Base-by-base conservation (phyloP, 2,113 vertebrate genomes). In the Pseudorasbora parva region DNA sequence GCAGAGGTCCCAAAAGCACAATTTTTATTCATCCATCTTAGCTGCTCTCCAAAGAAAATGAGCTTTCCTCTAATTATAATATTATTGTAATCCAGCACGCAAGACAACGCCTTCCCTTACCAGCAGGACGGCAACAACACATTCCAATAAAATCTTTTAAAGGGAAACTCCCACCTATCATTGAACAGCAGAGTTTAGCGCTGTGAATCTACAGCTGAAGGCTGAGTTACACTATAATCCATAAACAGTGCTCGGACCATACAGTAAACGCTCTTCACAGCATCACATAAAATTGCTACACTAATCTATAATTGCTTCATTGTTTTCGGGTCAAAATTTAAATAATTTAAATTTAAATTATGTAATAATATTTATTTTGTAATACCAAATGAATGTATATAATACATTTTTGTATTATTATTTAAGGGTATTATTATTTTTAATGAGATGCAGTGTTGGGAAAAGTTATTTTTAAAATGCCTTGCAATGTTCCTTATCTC, bases 71-170 rank as follows among this genome's bases (percentile, higher is more conserved):
- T 57, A 41, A 79, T 85, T 85, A 77, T 11, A 57, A 69, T 82
- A 76, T 78, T 86, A 57, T 85, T 85, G 81, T 81, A 85, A 85
- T 81, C 7, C 84, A 74, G 76, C 27, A 72, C 77, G 59, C 27
- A 74, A 25, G 76, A 41, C 76, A 79, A 78, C 75, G 68, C 81
- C 81, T 64, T 86, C 49, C 30, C 27, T 47, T 33, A 74, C 49
- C 47, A 83, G 64, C 62, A 82, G 60, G 79, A 66, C 27, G 27
- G 72, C 73, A 82, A 77, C 64, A 83, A 59, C 51, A 80, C 81
- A 86, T 86, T 86, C 85, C 81, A 86, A 57, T 83, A 47, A 51
- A 59, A 82, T 49, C 41, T 87, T 68, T 78, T 4, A 21, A 60
- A 86, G 74, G 68, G 43, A 41, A 54, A 72, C 84, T 59, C 60